Evolutionary conservation across 2,888 invertebrate species (phyloP).

Genomic region (Nomada ferruginata): DNA sequence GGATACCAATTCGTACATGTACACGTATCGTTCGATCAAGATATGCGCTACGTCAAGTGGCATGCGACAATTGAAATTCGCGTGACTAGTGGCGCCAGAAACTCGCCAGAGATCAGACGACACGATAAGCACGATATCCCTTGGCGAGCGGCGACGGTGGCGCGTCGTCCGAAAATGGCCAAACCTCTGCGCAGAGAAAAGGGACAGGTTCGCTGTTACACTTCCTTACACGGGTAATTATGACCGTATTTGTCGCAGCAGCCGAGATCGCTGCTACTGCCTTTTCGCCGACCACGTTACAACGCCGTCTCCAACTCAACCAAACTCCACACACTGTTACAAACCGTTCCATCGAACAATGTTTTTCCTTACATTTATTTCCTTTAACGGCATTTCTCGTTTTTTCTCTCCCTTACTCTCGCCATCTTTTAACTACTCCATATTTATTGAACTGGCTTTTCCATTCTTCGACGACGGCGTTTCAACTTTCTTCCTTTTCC

Average conservation of each 20-base stretch:
- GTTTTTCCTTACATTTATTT: constrained; percentile 9
- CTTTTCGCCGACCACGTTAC: constrained; percentile 10
- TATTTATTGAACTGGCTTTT: not conserved
- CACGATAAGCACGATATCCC: constrained; percentile 32
- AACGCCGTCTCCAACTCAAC: not conserved
- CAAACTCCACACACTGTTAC: not conserved
- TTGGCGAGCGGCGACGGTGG: not conserved
- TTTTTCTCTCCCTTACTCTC: not conserved
- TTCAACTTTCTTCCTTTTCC: constrained; percentile 11
- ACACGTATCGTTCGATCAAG: not conserved
- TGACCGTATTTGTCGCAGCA: constrained; percentile 68
- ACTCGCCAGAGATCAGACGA: constrained; percentile 43
- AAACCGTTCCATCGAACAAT: no score
- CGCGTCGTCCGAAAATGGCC: constrained; percentile 54
- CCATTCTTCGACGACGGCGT: not conserved
- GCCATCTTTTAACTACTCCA: not conserved
- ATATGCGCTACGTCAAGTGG: constrained; percentile 16
- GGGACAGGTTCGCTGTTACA: constrained; percentile 58
- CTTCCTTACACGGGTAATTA: constrained; percentile 71
- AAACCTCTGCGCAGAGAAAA: constrained; percentile 49
- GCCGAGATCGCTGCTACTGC: constrained; percentile 37
- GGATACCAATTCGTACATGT: not conserved
- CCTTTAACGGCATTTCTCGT: constrained; percentile 14
- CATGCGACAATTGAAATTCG: constrained; percentile 36
- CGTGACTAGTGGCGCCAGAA: constrained; percentile 46